Percentiles rank a stretch among this genome's conserved stretches.
phyloP scores from a whole-genome alignment of 35 echinoderm and acorn worm genomes.

The Ptychodera flava region DNA sequence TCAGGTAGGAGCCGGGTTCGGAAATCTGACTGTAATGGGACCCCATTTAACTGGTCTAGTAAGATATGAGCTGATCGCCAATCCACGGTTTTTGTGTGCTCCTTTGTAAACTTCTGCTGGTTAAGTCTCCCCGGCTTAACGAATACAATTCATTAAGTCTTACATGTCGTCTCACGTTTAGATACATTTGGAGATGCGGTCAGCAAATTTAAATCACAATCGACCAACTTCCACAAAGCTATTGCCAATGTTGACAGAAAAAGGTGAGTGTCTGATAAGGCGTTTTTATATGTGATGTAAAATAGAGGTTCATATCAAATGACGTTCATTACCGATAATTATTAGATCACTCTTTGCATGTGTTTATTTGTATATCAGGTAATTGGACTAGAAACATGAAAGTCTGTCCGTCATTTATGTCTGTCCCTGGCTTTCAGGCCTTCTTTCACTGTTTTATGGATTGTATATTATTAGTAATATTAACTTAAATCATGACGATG shows the following conservation, averaged over 20 bases:
- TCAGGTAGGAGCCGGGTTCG: neutral
- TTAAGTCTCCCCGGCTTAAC: too few relatives aligned
- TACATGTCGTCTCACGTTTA: neutral
- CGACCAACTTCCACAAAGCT: slow-evolving; percentile 42
- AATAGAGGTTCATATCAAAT: neutral
- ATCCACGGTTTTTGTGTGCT: too few relatives aligned
- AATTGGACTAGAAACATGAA: too few relatives aligned
- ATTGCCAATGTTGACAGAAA: slow-evolving; percentile 28
- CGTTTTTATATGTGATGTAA: neutral
- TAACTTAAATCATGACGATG: too few relatives aligned
- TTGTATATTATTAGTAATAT: too few relatives aligned
- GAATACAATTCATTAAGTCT: neutral
- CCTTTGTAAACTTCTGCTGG: too few relatives aligned
- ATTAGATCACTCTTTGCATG: too few relatives aligned
- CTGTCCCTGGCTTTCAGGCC: too few relatives aligned
- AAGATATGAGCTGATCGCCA: neutral
- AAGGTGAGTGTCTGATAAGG: slow-evolving; percentile 29
- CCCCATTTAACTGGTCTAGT: neutral
- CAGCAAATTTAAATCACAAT: slow-evolving; percentile 42
- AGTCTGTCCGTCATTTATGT: too few relatives aligned
- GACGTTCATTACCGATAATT: neutral
- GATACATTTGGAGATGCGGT: slow-evolving; percentile 52
- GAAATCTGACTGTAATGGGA: neutral
- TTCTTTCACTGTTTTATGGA: too few relatives aligned
- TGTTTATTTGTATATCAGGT: too few relatives aligned